Conservation (phyloP, 2,113 vertebrate genomes). For the Eurypyga helias region DNA sequence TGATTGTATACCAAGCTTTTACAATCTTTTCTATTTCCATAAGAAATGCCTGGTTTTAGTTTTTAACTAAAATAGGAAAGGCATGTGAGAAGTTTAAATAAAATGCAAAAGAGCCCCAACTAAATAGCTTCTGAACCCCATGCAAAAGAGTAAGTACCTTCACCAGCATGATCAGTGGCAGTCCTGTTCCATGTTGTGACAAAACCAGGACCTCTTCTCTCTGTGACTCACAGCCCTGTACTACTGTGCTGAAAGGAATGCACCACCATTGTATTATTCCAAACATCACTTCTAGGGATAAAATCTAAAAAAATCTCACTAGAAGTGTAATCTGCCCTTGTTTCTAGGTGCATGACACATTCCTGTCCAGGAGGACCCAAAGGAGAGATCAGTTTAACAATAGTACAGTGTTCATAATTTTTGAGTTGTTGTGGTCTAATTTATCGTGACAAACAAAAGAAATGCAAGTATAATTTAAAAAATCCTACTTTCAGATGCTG, state of each 20-base stretch:
- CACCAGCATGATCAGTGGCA: background rate
- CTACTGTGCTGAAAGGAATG: background rate
- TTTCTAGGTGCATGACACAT: background rate
- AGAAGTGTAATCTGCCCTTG: background rate
- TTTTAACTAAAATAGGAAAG: background rate
- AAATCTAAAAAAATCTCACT: background rate
- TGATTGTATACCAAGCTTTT: background rate
- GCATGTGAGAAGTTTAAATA: background rate
- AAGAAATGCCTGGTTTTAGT: background rate
- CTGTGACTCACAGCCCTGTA: background rate
- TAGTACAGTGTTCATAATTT: background rate
- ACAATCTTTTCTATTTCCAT: background rate
- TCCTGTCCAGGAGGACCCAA: background rate
- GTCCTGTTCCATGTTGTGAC: background rate
- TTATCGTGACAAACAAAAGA: background rate
- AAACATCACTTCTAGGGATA: background rate
- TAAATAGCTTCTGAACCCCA: background rate
- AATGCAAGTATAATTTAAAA: background rate
- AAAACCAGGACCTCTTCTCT: background rate
- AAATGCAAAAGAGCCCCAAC: background rate
- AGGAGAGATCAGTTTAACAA: background rate
- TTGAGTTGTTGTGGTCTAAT: background rate
- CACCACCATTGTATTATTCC: background rate
- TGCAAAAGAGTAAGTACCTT: background rate
- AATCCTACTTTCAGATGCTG: background rate